Percentiles rank a stretch among this genome's conserved stretches.
phyloP scores from a whole-genome alignment of 2,797 vertebrate genomes.

The Dipus sagitta region DNA sequence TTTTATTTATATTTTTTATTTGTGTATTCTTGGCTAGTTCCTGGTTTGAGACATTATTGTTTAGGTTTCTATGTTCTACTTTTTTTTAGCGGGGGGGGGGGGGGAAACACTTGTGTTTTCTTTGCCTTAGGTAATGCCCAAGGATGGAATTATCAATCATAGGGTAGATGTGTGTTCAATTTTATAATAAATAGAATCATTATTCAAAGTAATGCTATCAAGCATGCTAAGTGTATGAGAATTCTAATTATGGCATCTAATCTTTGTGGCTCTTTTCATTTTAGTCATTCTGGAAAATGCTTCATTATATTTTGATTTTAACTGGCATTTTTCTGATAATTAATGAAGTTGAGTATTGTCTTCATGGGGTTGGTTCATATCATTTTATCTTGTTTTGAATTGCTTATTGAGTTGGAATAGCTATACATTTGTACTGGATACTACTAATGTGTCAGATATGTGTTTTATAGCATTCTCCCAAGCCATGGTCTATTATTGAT shows the following conservation, averaged over 20 bases:
- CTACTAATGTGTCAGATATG: neutral
- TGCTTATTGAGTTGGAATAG: neutral
- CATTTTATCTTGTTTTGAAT: neutral
- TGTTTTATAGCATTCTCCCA: neutral
- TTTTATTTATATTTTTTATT: neutral
- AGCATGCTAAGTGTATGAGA: neutral
- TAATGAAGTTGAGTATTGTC: neutral
- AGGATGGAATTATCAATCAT: neutral
- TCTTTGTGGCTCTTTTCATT: neutral
- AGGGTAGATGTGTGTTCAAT: neutral
- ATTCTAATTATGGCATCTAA: neutral
- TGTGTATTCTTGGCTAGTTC: neutral
- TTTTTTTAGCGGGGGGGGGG: neutral
- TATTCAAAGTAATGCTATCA: neutral
- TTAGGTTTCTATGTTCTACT: neutral
- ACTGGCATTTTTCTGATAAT: neutral
- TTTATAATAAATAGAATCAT: neutral
- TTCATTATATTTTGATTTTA: conserved; percentile 1
- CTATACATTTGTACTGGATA: neutral
- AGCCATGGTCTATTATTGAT: neutral
- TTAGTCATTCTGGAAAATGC: neutral
- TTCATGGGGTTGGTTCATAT: neutral
- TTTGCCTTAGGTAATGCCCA: neutral
- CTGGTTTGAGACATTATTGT: neutral
- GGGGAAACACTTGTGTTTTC: neutral